Percentiles rank a stretch among this genome's conserved stretches.
These are phyloP conservation scores for Pseudotriccus pelzelni DNA, from an alignment of 2,797 vertebrate genomes.

Conservation along the genomic window DNA sequence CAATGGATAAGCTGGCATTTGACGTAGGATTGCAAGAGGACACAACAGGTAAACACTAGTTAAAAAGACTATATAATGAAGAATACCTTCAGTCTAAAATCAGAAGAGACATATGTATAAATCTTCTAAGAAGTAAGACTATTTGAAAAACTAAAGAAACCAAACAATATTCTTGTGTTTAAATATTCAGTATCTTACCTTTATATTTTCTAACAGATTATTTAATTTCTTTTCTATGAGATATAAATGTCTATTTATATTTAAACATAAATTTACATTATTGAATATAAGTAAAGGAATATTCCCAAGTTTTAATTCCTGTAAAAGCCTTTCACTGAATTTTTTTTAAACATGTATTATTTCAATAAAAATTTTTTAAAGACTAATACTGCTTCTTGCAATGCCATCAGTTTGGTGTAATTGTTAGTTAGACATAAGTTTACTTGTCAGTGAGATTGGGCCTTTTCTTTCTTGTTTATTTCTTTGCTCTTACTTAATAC, in stretches of 20 bases:
- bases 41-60: slow-evolving; percentile 84
- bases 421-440: neutral
- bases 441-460: neutral
- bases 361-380: neutral
- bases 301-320: neutral
- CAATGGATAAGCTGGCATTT: slow-evolving; percentile 95
- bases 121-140: neutral
- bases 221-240: neutral
- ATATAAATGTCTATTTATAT: neutral
- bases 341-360: neutral
- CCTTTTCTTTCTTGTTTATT: neutral
- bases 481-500: neutral
- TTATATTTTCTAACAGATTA: neutral
- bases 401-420: neutral
- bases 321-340: neutral
- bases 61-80: neutral
- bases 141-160: neutral
- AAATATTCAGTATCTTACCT: neutral
- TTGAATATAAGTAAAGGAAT: neutral
- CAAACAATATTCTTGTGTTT: neutral
- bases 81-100: neutral
- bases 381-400: neutral
- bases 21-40: slow-evolving; percentile 94
- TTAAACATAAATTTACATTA: neutral
- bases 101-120: neutral